Evolutionary conservation across 2,113 vertebrate species (phyloP).

Genomic region (Cnemophilus loriae): DNA sequence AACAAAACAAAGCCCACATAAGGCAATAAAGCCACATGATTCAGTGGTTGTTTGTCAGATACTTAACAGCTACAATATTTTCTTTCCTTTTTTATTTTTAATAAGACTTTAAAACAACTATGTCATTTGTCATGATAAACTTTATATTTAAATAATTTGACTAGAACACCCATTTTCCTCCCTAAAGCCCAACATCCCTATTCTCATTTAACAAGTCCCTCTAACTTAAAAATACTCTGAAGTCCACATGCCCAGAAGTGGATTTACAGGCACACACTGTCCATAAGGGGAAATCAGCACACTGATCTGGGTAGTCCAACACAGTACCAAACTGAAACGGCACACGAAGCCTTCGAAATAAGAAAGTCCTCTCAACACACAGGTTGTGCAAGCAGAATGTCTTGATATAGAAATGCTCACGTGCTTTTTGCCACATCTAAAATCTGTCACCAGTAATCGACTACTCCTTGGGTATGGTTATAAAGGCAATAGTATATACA

Average conservation of each 20-base stretch:
- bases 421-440: not conserved
- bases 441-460: not conserved
- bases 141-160: not conserved
- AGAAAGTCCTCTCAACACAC: not conserved
- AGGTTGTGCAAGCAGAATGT: not conserved
- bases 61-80: not conserved
- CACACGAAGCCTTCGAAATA: not conserved
- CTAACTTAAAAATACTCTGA: not conserved
- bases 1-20: not conserved
- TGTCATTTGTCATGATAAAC: not conserved
- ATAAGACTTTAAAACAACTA: not conserved
- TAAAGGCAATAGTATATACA: not conserved
- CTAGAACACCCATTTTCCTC: not conserved
- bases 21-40: not conserved
- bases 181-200: not conserved
- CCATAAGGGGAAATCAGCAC: not conserved
- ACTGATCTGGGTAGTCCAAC: not conserved
- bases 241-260: not conserved
- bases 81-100: not conserved
- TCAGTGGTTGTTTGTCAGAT: not conserved
- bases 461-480: not conserved
- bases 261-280: not conserved
- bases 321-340: not conserved
- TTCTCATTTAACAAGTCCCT: not conserved
- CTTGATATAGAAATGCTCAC: not conserved